phyloP scores from a whole-genome alignment of 2,797 vertebrate genomes.

The Choloepus didactylus region DNA sequence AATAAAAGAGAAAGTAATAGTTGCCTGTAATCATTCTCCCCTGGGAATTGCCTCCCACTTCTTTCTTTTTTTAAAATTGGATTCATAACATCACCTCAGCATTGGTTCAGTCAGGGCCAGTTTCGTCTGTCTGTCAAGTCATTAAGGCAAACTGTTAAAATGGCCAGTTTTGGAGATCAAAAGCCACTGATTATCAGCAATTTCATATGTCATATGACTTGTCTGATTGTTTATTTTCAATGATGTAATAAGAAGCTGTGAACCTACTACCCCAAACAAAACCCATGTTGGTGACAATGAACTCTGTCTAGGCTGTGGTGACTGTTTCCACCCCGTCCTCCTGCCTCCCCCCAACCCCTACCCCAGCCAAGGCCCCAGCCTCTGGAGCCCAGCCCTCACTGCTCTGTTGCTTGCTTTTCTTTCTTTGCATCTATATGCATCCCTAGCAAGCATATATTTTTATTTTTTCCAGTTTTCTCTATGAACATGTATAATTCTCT shows the following conservation, averaged over 20 bases:
- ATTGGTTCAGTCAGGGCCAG: background rate
- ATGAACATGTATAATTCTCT: background rate
- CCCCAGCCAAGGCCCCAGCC: background rate
- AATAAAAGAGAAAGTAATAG: slow-evolving; percentile 16
- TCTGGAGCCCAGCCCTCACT: background rate
- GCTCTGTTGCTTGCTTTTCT: background rate
- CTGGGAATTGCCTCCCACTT: background rate
- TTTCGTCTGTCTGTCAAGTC: background rate
- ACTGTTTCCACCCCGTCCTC: background rate
- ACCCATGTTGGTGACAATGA: background rate
- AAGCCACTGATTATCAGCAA: background rate
- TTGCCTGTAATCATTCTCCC: background rate
- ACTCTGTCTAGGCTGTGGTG: background rate
- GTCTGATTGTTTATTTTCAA: slow-evolving; percentile 1
- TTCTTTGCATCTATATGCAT: background rate
- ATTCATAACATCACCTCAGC: background rate
- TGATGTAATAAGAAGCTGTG: background rate
- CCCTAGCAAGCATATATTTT: background rate
- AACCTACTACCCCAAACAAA: background rate
- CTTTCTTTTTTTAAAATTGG: background rate
- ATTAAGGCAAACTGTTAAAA: background rate
- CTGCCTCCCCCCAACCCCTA: too few species aligned
- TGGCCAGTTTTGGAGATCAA: background rate
- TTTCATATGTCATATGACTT: background rate
- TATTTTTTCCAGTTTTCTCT: background rate